A percentile compares a stretch with the other conserved stretches of the same genome.
Conservation (phyloP, 2,888 invertebrate genomes). For the Sthenelais limicola region DNA sequence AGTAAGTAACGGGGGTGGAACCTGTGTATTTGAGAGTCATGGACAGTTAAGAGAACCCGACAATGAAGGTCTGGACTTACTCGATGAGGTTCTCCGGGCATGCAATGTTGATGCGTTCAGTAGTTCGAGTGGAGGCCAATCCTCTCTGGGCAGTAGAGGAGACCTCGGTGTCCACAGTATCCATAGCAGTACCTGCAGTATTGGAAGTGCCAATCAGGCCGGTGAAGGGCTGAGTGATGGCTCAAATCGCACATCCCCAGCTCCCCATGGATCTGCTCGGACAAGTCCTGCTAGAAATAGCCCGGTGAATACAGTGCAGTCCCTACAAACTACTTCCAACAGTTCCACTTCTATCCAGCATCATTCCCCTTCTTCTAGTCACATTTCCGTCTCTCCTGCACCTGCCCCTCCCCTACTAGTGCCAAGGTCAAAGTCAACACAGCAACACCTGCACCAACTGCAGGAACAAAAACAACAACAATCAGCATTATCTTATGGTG, state of each 20-base stretch:
- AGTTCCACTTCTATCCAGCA: no score
- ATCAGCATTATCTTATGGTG: neutral
- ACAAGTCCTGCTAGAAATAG: slow-evolving; percentile 17
- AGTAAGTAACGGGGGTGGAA: neutral
- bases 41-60: slow-evolving; percentile 16
- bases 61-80: slow-evolving; percentile 25
- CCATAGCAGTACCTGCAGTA: slow-evolving; percentile 34
- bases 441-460: neutral
- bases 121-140: slow-evolving; percentile 35
- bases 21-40: slow-evolving; percentile 36
- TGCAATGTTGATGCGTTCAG: slow-evolving; percentile 39
- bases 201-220: slow-evolving; percentile 7
- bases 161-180: slow-evolving; percentile 35
- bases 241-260: slow-evolving; percentile 7
- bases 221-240: slow-evolving; percentile 20
- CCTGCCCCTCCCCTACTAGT: neutral
- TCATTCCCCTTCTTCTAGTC: no score
- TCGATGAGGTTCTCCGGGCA: slow-evolving; percentile 27
- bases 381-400: neutral
- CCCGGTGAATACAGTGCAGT: neutral
- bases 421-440: neutral
- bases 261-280: neutral
- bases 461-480: neutral
- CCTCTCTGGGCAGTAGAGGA: slow-evolving; percentile 26
- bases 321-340: no score